Evolutionary conservation across 2,797 vertebrate species (phyloP), one percentile per base, ranked within the genome.

Genomic region (Naso thynnoides): DNA sequence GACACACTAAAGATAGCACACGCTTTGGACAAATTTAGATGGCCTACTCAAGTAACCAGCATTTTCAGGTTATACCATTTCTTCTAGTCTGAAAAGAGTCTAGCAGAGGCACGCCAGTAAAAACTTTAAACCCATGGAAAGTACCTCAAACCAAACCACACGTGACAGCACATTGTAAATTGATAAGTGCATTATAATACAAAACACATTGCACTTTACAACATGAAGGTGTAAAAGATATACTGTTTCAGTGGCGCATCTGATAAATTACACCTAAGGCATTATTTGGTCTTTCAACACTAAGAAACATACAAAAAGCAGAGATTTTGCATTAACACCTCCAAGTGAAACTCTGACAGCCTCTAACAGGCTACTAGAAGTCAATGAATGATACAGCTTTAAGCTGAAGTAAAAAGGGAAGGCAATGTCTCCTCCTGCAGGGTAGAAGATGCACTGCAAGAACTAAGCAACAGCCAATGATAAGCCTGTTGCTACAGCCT

Each of bases 401-500:
- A 23, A 78, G 33, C 27, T 44, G 23, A 33, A 58, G 42, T 2
- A 21, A 72, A 75, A 76, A 18, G 11, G 58, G 23, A 52, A 71
- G 81, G 68, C 84, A 85, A 87, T 85, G 88, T 85, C 92, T 72
- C 94, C 91, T 62, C 89, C 94, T 93, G 79, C 83, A 85, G 93
- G 90, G 7, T 0, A 57, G 10, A 84, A 54, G 54, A 39, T 4
- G 78, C 39, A 88, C 5, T 73, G 63, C 89, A 81, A 42, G 61
- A 79, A 86, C 86, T 76, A 54, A 78, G 70, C 52, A 52, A 21
- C 76, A 84, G 71, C 89, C 89, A 91, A 91, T 85, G 73, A 80
- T 78, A 76, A 81, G 76, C 59, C 87, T 87, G 88, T 88, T 92
- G 87, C 86, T 91, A 90, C 73, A 83, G 75, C 39, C 48, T 57